phyloP scores from a whole-genome alignment of 1,140 invertebrate species.

The Asobara japonica region DNA sequence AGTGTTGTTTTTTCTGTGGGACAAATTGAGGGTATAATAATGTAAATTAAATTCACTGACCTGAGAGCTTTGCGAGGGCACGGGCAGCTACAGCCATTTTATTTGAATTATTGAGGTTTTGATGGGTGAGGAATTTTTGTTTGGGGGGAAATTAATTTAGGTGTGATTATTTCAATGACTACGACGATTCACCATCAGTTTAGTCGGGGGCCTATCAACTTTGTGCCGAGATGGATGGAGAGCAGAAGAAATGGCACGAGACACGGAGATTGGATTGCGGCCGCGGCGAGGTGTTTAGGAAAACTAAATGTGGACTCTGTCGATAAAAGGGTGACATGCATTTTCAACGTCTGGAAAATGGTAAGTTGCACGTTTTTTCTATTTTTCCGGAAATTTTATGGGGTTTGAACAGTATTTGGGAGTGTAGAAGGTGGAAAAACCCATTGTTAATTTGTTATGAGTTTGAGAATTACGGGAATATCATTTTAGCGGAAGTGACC shows the following conservation, averaged over 20 bases:
- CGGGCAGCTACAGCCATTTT: slow-evolving; percentile 64
- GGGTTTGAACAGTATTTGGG: too few relatives aligned
- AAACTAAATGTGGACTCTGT: too few relatives aligned
- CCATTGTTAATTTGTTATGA: too few relatives aligned
- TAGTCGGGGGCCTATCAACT: slow-evolving; percentile 45
- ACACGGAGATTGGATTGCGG: too few relatives aligned
- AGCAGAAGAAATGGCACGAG: slow-evolving; percentile 48
- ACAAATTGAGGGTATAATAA: background rate
- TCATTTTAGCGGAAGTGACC: too few relatives aligned
- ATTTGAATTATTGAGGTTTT: slow-evolving; percentile 44
- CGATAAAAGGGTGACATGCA: too few relatives aligned
- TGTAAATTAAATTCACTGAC: slow-evolving; percentile 39
- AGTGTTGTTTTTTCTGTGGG: background rate
- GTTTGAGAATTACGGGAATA: too few relatives aligned
- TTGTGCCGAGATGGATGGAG: slow-evolving; percentile 43
- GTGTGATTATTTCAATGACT: slow-evolving; percentile 2
- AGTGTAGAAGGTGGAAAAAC: too few relatives aligned
- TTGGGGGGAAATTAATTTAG: slow-evolving; percentile 6
- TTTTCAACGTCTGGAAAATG: too few relatives aligned
- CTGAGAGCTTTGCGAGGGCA: slow-evolving; percentile 61
- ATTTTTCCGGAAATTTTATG: too few relatives aligned
- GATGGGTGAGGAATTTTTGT: background rate
- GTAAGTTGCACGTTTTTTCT: too few relatives aligned
- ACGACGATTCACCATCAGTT: slow-evolving; percentile 52
- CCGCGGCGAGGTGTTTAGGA: too few relatives aligned